These are phyloP conservation scores for Cnemophilus loriae DNA, from an alignment of 2,113 vertebrate genomes.

Conservation along the genomic window DNA sequence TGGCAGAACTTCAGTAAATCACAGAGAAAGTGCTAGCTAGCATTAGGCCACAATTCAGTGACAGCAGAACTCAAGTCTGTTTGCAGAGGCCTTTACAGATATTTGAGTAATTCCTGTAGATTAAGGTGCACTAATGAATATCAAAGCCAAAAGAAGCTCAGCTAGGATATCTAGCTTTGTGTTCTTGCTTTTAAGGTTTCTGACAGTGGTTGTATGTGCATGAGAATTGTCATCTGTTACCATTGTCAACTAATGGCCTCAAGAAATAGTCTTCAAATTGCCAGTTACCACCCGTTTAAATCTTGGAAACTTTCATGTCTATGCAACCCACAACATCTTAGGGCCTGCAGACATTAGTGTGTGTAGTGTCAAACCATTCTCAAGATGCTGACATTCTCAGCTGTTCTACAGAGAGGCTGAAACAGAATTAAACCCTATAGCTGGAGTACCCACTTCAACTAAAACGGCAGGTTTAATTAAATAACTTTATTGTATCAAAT, in stretches of 20 bases:
- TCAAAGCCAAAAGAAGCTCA: background rate
- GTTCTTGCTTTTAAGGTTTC: background rate
- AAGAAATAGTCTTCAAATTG: background rate
- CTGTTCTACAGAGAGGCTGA: background rate
- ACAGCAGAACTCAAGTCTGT: background rate
- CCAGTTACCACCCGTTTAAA: background rate
- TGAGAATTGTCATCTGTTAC: background rate
- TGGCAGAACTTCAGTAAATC: background rate
- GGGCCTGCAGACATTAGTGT: background rate
- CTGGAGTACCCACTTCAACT: background rate
- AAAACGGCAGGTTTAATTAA: background rate
- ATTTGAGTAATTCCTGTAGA: background rate
- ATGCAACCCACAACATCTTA: background rate
- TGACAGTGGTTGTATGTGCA: background rate
- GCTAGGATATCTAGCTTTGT: background rate
- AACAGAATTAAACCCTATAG: background rate
- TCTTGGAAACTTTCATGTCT: background rate
- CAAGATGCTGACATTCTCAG: background rate
- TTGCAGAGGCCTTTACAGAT: background rate
- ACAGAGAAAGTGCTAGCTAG: background rate
- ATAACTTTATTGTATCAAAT: background rate
- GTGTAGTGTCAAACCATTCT: background rate
- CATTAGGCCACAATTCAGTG: background rate
- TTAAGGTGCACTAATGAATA: background rate
- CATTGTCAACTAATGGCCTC: background rate